Evolutionary conservation across 1,140 invertebrate species (phyloP).

Genomic region (Drosophila repleta): DNA sequence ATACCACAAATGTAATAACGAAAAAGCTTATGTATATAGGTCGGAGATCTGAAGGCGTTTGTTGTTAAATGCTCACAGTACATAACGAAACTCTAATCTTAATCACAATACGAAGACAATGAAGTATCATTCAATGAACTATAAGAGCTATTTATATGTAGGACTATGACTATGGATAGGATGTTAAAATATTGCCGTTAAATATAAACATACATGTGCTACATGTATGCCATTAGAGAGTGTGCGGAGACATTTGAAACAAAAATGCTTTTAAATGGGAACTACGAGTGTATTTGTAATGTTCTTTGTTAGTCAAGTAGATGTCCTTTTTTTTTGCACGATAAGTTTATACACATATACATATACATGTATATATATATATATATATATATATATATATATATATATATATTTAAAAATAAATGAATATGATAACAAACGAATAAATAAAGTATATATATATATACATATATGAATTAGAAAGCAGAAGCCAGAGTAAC

Average conservation of each 20-base stretch:
- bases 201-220: constrained; percentile 31
- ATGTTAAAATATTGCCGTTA: constrained; percentile 66
- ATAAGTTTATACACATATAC: constrained; percentile 54
- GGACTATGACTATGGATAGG: constrained; percentile 37
- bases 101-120: constrained; percentile 72
- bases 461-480: constrained; percentile 19
- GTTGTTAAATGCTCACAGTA: constrained; percentile 17
- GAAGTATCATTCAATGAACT: constrained; percentile 78
- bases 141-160: constrained; percentile 63
- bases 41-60: not conserved
- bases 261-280: constrained; percentile 55
- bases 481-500: constrained; percentile 17
- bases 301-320: constrained; percentile 46
- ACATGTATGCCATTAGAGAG: constrained; percentile 24
- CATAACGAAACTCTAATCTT: constrained; percentile 25
- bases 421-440: constrained; percentile 23
- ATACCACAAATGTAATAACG: constrained; percentile 1
- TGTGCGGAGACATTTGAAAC: constrained; percentile 23
- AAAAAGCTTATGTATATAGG: constrained; percentile 19
- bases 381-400: constrained; percentile 43
- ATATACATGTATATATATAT: constrained; percentile 42
- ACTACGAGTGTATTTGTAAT: constrained; percentile 55
- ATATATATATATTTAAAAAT: constrained; percentile 22
- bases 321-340: constrained; percentile 65
- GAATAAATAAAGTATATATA: constrained; percentile 24